These are phyloP conservation scores for Agelas oroides DNA, from an alignment of 37 sponge, comb jelly and placozoan species.

Conservation along the genomic window DNA sequence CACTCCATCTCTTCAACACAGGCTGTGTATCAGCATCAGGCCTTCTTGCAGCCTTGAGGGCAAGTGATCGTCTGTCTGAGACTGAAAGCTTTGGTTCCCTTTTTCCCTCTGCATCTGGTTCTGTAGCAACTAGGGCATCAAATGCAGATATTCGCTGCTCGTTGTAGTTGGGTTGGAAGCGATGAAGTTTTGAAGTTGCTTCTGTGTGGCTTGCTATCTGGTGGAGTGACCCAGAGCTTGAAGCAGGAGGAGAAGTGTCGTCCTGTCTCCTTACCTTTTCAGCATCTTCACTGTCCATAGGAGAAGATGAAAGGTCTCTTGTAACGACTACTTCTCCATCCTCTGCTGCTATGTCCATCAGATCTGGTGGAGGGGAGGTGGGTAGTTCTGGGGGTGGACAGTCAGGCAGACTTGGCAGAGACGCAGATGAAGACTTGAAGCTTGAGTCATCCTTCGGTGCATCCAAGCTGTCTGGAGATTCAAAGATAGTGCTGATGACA, in stretches of 20 bases:
- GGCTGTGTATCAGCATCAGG: constrained; percentile 19
- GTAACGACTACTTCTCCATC: not conserved
- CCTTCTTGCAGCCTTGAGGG: constrained; percentile 14
- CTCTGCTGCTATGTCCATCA: too few species aligned
- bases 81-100: constrained; percentile 25
- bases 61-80: not conserved
- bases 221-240: too few species aligned
- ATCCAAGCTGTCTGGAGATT: too few species aligned
- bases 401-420: constrained; percentile 26
- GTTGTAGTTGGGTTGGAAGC: not conserved
- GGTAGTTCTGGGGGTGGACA: constrained; percentile 1
- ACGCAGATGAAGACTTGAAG: not conserved
- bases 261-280: too few species aligned
- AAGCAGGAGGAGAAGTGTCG: too few species aligned
- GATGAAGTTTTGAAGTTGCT: too few species aligned
- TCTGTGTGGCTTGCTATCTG: too few species aligned
- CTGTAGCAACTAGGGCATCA: constrained; percentile 14
- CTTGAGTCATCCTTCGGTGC: too few species aligned
- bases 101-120: constrained; percentile 2
- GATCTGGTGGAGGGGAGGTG: constrained; percentile 1
- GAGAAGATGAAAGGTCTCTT: not conserved
- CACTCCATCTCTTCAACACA: not conserved
- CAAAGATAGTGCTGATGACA: too few species aligned
- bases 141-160: not conserved
- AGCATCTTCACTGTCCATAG: too few species aligned